phyloP scores from a whole-genome alignment of 2,888 invertebrate genomes.

The Monoplex corrugatus region DNA sequence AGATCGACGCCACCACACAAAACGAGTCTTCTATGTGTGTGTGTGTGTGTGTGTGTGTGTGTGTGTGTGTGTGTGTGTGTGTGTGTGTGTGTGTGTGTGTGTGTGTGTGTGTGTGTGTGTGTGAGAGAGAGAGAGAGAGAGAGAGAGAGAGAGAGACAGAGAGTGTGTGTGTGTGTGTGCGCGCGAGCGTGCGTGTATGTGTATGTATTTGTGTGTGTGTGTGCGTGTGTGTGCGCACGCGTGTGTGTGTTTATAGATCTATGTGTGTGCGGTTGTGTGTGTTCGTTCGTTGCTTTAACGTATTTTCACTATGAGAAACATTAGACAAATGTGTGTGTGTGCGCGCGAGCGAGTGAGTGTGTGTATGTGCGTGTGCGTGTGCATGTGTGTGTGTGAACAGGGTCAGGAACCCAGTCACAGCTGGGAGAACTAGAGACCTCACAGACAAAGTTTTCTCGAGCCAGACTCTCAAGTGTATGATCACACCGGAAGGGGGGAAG shows the following conservation, averaged over 20 bases:
- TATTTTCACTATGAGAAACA: too few species aligned
- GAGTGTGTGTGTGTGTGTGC: not conserved
- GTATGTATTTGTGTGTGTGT: not conserved
- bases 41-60: too few species aligned
- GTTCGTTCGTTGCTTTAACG: not conserved
- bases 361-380: not conserved
- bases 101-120: too few species aligned
- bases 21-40: too few species aligned
- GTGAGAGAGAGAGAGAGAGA: slow-evolving; percentile 37
- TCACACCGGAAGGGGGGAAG: too few species aligned
- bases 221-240: not conserved
- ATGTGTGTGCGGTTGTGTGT: not conserved
- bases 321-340: too few species aligned
- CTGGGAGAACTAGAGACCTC: too few species aligned
- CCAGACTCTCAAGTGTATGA: too few species aligned
- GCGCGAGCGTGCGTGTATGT: not conserved
- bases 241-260: not conserved
- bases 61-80: too few species aligned
- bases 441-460: too few species aligned
- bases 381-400: not conserved
- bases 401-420: slow-evolving; percentile 5
- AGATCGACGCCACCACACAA: too few species aligned
- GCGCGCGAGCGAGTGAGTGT: slow-evolving; percentile 39
- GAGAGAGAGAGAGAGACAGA: slow-evolving; percentile 23
- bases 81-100: too few species aligned